These are phyloP conservation scores for Cydia splendana DNA, from an alignment of 1,140 invertebrate genomes.

Conservation along the genomic window DNA sequence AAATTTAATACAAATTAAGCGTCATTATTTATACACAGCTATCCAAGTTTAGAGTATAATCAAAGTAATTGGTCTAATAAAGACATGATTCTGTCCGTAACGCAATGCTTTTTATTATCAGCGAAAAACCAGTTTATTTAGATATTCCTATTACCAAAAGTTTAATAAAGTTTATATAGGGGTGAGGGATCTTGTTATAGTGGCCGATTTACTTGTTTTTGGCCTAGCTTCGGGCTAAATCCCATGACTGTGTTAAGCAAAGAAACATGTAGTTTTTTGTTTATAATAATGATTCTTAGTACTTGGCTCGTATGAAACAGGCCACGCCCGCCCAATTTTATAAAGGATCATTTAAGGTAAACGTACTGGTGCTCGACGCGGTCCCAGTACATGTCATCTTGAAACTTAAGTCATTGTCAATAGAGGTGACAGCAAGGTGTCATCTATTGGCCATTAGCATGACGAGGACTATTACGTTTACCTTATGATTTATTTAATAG, in stretches of 20 bases:
- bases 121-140: constrained; percentile 44
- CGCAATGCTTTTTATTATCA: constrained; percentile 44
- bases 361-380: no score
- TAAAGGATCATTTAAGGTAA: no score
- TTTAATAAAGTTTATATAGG: constrained; percentile 13
- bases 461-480: no score
- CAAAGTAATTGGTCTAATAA: constrained; percentile 61
- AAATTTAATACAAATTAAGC: constrained; percentile 29
- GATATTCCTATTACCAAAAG: constrained; percentile 37
- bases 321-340: no score
- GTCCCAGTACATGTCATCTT: no score
- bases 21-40: constrained; percentile 28
- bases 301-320: neutral
- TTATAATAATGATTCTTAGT: neutral
- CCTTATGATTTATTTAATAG: no score
- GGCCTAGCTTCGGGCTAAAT: constrained; percentile 59
- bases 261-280: constrained; percentile 40
- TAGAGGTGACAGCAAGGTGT: no score
- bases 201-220: constrained; percentile 45
- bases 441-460: no score
- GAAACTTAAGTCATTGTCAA: no score
- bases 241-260: constrained; percentile 53
- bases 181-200: constrained; percentile 39
- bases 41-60: constrained; percentile 45
- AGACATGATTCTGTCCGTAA: constrained; percentile 62